A percentile compares a stretch with the other conserved stretches of the same genome.
These are phyloP conservation scores for Potamarius usumacintae DNA, from an alignment of 2,113 vertebrate genomes.

Conservation along the genomic window DNA sequence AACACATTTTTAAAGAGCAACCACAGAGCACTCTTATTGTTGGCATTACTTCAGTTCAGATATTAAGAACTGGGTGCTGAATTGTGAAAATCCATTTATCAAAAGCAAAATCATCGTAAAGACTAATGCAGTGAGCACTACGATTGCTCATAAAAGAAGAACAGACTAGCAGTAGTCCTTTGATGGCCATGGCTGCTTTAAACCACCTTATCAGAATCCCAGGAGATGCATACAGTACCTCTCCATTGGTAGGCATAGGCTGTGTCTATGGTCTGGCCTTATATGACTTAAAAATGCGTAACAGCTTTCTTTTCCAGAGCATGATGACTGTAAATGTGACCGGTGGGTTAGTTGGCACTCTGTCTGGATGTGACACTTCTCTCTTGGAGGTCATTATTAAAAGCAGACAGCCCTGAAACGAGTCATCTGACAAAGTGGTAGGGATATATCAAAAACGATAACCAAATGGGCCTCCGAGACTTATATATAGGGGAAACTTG, in stretches of 20 bases:
- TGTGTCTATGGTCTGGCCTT: constrained; percentile 65
- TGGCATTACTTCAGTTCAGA: not conserved
- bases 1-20: not conserved
- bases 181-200: constrained; percentile 64
- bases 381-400: constrained; percentile 57
- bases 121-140: not conserved
- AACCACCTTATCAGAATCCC: constrained; percentile 63
- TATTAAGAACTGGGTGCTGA: constrained; percentile 36
- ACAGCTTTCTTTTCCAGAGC: constrained; percentile 61
- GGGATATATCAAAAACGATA: constrained; percentile 71
- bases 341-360: constrained; percentile 67
- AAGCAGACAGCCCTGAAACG: constrained; percentile 62
- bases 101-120: constrained; percentile 24
- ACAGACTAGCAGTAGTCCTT: constrained; percentile 39
- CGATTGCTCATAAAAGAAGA: constrained; percentile 28
- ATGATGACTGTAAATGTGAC: constrained; percentile 63
- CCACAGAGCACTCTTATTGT: not conserved
- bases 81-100: constrained; percentile 42
- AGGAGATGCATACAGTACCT: constrained; percentile 62
- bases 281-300: constrained; percentile 49
- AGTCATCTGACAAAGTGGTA: constrained; percentile 61
- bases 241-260: constrained; percentile 45
- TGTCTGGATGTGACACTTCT: constrained; percentile 45
- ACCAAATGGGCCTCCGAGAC: constrained; percentile 70
- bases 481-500: constrained; percentile 68